Percentiles rank a stretch among this genome's conserved stretches.
Evolutionary conservation across 2,113 vertebrate genomes (phyloP).

Genomic region (Ursus arctos): DNA sequence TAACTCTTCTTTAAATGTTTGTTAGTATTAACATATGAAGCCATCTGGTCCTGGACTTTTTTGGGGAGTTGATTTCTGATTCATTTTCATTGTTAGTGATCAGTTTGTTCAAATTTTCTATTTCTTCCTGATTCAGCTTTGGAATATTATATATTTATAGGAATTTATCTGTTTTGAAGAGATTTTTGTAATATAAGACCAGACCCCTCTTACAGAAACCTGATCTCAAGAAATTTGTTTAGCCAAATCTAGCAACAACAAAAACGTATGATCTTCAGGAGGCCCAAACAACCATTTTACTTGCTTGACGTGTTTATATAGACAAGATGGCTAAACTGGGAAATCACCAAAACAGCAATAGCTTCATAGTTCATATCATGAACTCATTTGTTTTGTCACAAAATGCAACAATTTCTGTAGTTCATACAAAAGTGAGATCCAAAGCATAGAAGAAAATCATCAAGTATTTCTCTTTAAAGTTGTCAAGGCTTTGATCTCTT

Average conservation of each 20-base stretch:
- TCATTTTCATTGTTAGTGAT: neutral
- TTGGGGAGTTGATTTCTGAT: neutral
- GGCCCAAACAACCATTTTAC: slow-evolving; percentile 92
- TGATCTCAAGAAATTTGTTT: slow-evolving; percentile 94
- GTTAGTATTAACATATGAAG: neutral
- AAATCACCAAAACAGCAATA: slow-evolving; percentile 94
- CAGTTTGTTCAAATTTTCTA: neutral
- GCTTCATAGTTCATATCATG: slow-evolving; percentile 93
- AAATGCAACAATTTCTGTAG: slow-evolving; percentile 94
- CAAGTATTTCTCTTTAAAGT: neutral
- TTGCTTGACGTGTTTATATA: slow-evolving; percentile 93
- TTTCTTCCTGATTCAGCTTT: neutral
- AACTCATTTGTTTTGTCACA: slow-evolving; percentile 94
- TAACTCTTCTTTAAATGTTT: neutral
- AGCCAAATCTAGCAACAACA: slow-evolving; percentile 87
- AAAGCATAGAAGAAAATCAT: neutral
- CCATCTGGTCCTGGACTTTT: neutral
- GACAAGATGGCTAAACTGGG: slow-evolving; percentile 93
- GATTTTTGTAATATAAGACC: slow-evolving; percentile 90
- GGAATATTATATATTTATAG: neutral
- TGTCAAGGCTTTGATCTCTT: neutral
- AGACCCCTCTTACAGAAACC: slow-evolving; percentile 92
- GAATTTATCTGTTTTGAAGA: neutral
- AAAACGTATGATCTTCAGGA: slow-evolving; percentile 94
- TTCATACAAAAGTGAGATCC: slow-evolving; percentile 91